phyloP scores from a whole-genome alignment of 2,888 invertebrate genomes.

The Plagodis dolabraria region DNA sequence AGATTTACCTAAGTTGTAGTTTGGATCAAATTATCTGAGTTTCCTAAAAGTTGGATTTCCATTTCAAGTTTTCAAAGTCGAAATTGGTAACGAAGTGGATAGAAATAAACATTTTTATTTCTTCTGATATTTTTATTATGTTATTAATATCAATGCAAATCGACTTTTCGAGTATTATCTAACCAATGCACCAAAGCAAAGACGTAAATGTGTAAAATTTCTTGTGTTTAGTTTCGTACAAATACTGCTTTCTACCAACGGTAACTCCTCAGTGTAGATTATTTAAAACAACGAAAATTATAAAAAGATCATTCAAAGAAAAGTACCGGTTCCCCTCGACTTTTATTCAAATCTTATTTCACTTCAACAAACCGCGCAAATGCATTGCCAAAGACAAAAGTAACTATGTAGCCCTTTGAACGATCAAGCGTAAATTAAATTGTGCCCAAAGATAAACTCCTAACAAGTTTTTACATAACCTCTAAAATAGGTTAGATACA shows the following conservation, averaged over 20 bases:
- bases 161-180: no score
- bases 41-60: constrained; percentile 2
- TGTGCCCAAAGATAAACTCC: constrained; percentile 29
- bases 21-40: constrained; percentile 13
- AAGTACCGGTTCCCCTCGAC: constrained; percentile 37
- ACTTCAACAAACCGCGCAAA: constrained; percentile 36
- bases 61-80: constrained; percentile 2
- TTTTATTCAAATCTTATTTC: constrained; percentile 38
- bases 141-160: no score
- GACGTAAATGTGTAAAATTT: no score
- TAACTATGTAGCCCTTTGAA: constrained; percentile 25
- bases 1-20: constrained; percentile 18
- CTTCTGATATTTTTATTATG: neutral
- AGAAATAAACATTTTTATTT: neutral
- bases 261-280: no score
- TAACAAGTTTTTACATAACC: constrained; percentile 26
- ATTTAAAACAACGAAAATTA: no score
- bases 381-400: constrained; percentile 40
- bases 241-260: no score
- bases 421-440: constrained; percentile 34
- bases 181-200: no score
- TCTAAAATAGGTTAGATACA: constrained; percentile 7
- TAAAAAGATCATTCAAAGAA: constrained; percentile 1
- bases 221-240: no score
- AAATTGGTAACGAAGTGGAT: neutral